Evolutionary conservation across 2,797 vertebrate species (phyloP).

Genomic region (Galago senegalensis): DNA sequence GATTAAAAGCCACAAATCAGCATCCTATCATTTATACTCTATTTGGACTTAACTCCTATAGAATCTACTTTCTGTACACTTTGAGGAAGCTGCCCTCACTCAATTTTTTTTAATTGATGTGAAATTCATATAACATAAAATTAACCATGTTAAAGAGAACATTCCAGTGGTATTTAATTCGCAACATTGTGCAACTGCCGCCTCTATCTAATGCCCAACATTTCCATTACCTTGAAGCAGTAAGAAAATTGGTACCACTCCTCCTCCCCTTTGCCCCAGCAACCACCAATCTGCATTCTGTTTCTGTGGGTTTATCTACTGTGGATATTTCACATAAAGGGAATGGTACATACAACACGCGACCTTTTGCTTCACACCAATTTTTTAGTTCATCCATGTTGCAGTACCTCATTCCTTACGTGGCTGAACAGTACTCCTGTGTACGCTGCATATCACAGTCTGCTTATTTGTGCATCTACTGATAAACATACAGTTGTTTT

Average conservation of each 20-base stretch:
- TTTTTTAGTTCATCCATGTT: neutral
- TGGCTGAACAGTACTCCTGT: neutral
- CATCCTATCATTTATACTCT: neutral
- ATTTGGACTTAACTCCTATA: neutral
- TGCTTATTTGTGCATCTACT: neutral
- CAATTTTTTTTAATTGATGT: neutral
- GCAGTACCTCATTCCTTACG: neutral
- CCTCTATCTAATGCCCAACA: neutral
- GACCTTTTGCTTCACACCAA: neutral
- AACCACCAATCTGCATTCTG: neutral
- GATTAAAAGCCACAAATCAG: neutral
- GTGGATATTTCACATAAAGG: neutral
- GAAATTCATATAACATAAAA: constrained; percentile 22
- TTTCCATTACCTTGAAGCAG: neutral
- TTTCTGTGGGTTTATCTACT: neutral
- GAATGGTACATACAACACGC: neutral
- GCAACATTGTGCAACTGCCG: neutral
- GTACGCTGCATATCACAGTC: too few species aligned
- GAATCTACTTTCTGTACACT: neutral
- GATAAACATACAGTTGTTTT: neutral
- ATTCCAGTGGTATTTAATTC: neutral
- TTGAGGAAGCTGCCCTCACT: neutral
- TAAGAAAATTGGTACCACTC: neutral
- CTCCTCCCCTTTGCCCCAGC: neutral
- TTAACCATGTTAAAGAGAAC: neutral